A percentile compares a stretch with the other conserved stretches of the same genome.
phyloP scores from a whole-genome alignment of 2,113 vertebrate genomes.

The Microtus ochrogaster region DNA sequence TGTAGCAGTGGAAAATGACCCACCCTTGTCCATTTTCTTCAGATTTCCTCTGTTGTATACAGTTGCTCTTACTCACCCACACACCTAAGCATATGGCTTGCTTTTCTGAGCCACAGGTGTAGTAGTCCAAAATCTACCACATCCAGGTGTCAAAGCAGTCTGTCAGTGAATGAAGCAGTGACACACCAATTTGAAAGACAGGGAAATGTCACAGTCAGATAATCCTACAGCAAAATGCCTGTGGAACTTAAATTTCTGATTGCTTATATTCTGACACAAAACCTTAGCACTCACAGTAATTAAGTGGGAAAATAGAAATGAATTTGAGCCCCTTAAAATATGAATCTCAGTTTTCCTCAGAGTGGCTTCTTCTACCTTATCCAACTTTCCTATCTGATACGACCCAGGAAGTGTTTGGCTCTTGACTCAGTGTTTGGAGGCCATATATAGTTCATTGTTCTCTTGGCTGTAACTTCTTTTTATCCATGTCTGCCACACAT shows the following conservation, averaged over 20 bases:
- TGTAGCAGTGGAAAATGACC: background rate
- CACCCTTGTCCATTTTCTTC: background rate
- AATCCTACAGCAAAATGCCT: background rate
- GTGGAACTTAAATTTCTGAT: background rate
- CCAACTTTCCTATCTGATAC: background rate
- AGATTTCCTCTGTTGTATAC: background rate
- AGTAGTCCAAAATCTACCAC: background rate
- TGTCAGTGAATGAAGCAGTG: background rate
- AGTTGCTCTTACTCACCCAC: background rate
- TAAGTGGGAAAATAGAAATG: constrained; percentile 2
- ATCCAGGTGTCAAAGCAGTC: background rate
- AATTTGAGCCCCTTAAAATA: constrained; percentile 2
- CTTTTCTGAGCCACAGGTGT: background rate
- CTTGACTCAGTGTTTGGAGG: too few relatives aligned
- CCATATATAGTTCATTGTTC: background rate
- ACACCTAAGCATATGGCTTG: background rate
- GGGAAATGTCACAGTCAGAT: background rate
- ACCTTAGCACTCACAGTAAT: background rate
- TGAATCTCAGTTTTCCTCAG: background rate
- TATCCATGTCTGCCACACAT: background rate
- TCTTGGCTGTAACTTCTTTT: background rate
- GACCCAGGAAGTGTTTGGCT: background rate
- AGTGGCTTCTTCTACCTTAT: background rate
- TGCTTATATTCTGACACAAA: background rate
- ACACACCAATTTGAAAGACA: background rate